These are phyloP conservation scores for Drosophila mimica DNA, from an alignment of 2,888 invertebrate genomes.

Conservation along the genomic window DNA sequence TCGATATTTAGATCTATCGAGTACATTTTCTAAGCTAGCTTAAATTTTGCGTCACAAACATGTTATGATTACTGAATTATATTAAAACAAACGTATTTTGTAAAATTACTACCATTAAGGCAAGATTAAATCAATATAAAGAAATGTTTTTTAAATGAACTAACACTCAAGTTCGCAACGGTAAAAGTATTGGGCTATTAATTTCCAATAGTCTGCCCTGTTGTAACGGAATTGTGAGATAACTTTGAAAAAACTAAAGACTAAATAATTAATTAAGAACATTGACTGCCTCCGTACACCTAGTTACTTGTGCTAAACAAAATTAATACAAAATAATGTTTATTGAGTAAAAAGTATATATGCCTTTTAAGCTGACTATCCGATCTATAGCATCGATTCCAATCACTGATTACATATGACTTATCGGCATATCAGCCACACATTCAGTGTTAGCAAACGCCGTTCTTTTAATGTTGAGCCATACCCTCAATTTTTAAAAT, in stretches of 20 bases:
- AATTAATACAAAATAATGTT: neutral
- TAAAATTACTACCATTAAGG: neutral
- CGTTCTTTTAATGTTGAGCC: neutral
- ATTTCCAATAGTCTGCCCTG: neutral
- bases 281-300: neutral
- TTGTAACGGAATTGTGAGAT: neutral
- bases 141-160: neutral
- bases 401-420: neutral
- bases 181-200: neutral
- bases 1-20: slow-evolving; percentile 17
- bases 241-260: too few relatives aligned
- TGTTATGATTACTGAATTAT: neutral
- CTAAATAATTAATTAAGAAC: neutral
- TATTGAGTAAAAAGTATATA: neutral
- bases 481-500: slow-evolving; percentile 1
- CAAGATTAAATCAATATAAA: neutral
- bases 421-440: neutral
- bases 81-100: neutral
- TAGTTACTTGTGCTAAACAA: neutral
- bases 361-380: neutral
- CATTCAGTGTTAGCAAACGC: slow-evolving; percentile 13
- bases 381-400: slow-evolving; percentile 5
- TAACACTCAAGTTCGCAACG: neutral
- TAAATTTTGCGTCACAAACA: neutral
- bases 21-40: neutral